Conservation (phyloP, 2,888 invertebrate species). For the Actias luna region DNA sequence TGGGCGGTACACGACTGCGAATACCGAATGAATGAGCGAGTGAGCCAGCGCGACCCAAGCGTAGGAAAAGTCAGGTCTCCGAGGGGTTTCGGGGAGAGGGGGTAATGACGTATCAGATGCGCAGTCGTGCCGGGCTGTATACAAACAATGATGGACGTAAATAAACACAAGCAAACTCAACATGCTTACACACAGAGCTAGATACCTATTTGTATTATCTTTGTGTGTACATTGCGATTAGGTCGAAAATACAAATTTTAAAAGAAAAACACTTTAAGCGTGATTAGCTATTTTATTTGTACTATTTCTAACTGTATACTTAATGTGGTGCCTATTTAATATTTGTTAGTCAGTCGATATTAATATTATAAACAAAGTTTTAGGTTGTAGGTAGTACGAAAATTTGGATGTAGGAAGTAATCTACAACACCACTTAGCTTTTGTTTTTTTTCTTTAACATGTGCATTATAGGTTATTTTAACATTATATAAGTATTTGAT, state of each 20-base stretch:
- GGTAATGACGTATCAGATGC: constrained; percentile 76
- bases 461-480: too few relatives aligned
- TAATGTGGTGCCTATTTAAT: not conserved
- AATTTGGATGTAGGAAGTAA: too few relatives aligned
- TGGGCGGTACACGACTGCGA: constrained; percentile 72
- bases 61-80: constrained; percentile 67
- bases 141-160: constrained; percentile 82
- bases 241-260: not conserved
- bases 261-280: not conserved
- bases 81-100: constrained; percentile 59
- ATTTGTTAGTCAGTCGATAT: not conserved
- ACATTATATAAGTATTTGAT: too few relatives aligned
- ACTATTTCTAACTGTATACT: not conserved
- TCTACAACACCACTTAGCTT: too few relatives aligned
- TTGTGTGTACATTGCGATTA: constrained; percentile 45
- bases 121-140: constrained; percentile 81
- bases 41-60: constrained; percentile 68
- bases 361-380: too few relatives aligned
- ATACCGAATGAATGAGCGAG: constrained; percentile 80
- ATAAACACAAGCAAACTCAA: constrained; percentile 68
- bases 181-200: constrained; percentile 53
- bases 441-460: too few relatives aligned
- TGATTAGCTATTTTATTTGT: not conserved
- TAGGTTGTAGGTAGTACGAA: too few relatives aligned
- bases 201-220: constrained; percentile 56